Evolutionary conservation across 2,113 vertebrate species (phyloP).

Genomic region (Leptobrachium leishanense): DNA sequence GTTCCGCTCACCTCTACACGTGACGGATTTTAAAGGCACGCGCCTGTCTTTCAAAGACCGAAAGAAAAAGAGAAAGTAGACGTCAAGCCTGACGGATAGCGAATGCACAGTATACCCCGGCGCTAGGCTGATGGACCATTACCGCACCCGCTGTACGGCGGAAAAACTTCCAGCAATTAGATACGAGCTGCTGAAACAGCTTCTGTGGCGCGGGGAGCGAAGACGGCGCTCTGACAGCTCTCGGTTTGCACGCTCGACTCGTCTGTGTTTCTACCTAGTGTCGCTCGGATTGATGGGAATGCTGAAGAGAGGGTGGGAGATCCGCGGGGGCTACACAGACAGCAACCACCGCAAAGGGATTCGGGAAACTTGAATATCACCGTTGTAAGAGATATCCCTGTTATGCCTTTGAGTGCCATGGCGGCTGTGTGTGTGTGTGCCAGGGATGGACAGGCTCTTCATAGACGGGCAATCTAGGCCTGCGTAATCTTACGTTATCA

Average conservation of each 20-base stretch:
- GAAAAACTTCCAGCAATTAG: constrained; percentile 33
- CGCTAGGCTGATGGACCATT: constrained; percentile 46
- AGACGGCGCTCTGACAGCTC: constrained; percentile 26
- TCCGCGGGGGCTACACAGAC: background rate
- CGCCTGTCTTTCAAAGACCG: constrained; percentile 32
- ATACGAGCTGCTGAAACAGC: constrained; percentile 10
- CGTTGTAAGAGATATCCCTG: too few species aligned
- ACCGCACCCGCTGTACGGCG: constrained; percentile 21
- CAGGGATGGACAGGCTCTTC: background rate
- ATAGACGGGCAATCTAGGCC: background rate
- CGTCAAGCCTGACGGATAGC: constrained; percentile 47
- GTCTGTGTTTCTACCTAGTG: constrained; percentile 1
- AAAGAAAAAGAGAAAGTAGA: constrained; percentile 28
- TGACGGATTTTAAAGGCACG: constrained; percentile 34
- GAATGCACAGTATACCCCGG: constrained; percentile 41
- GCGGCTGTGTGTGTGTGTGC: background rate
- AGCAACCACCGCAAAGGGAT: background rate
- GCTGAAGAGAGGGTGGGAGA: background rate
- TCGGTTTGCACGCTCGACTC: constrained; percentile 21
- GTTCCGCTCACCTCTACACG: constrained; percentile 20
- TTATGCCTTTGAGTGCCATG: too few species aligned
- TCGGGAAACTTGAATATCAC: too few species aligned
- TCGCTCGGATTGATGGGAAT: background rate
- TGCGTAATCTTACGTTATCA: too few species aligned
- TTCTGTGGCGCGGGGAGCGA: background rate